Evolutionary conservation across 2,113 vertebrate genomes (phyloP).

Genomic region (Ellobius talpinus): DNA sequence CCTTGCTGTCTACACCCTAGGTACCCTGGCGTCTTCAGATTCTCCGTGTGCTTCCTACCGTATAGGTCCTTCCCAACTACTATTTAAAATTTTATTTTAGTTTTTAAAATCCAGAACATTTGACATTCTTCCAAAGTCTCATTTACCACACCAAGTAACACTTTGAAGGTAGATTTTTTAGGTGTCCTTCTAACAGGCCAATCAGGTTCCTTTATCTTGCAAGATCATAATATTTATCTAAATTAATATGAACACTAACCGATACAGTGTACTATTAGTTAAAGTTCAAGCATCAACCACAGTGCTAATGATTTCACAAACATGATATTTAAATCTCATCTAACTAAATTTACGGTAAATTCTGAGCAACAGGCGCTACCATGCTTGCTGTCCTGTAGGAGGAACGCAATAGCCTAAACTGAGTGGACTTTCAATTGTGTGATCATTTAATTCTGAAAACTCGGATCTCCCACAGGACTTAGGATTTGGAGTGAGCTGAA

Average conservation of each 20-base stretch:
- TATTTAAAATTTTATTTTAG: neutral
- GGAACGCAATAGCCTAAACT: neutral
- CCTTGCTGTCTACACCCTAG: neutral
- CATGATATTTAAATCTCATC: neutral
- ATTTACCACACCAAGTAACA: neutral
- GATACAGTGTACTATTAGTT: neutral
- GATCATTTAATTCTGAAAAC: neutral
- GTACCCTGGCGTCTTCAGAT: neutral
- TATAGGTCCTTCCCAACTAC: neutral
- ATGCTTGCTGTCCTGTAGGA: neutral
- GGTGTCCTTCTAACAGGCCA: neutral
- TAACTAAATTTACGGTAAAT: slow-evolving; percentile 17
- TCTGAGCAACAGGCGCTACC: slow-evolving; percentile 12
- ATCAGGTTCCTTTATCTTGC: neutral
- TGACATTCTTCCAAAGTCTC: neutral
- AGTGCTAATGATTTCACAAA: slow-evolving; percentile 12
- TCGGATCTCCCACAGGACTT: neutral
- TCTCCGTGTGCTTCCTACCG: neutral
- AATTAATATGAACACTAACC: slow-evolving; percentile 33
- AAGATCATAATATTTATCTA: slow-evolving; percentile 9
- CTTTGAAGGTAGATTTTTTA: neutral
- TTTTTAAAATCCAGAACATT: neutral
- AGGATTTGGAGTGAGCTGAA: neutral
- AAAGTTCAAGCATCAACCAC: slow-evolving; percentile 24
- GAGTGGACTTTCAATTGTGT: neutral